Conservation (phyloP, 2,797 vertebrate genomes). For the Crocodylus rhombifer region DNA sequence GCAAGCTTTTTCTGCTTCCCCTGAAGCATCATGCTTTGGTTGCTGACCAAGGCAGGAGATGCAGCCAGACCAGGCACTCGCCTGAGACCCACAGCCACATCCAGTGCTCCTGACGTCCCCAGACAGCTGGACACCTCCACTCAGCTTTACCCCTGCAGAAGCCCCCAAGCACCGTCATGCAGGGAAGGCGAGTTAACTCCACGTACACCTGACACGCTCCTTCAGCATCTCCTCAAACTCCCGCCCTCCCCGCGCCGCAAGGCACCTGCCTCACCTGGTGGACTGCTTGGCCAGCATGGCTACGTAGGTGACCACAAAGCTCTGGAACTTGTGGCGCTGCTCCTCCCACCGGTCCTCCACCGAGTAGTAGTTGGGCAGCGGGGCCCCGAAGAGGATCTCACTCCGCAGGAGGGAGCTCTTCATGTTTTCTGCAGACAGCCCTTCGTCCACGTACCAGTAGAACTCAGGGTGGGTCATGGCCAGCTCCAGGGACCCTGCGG, state of each 20-base stretch:
- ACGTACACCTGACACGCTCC: neutral
- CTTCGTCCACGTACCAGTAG: constrained; percentile 99
- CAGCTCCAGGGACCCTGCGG: constrained; percentile 91
- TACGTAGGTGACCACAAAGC: constrained; percentile 94
- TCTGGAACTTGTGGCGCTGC: constrained; percentile 91
- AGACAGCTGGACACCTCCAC: too few species aligned
- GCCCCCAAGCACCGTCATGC: too few species aligned
- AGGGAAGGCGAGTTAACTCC: neutral
- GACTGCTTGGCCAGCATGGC: constrained; percentile 93
- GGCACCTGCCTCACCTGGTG: constrained; percentile 87
- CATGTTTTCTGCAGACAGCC: constrained; percentile 89
- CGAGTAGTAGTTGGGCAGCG: constrained; percentile 93
- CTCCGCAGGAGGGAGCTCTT: constrained; percentile 94
- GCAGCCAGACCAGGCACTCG: neutral
- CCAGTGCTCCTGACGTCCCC: neutral
- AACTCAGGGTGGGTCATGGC: constrained; percentile 98
- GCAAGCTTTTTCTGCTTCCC: neutral
- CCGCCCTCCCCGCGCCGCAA: neutral
- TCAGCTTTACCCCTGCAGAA: neutral
- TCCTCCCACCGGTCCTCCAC: constrained; percentile 93
- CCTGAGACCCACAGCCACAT: neutral
- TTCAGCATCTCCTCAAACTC: neutral
- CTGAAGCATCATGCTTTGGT: neutral
- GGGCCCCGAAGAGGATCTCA: constrained; percentile 95
- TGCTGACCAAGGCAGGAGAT: neutral